Evolutionary conservation across 2,113 vertebrate genomes (phyloP), one percentile per base, ranked within the genome.

Genomic region (Lophotis ruficrista): DNA sequence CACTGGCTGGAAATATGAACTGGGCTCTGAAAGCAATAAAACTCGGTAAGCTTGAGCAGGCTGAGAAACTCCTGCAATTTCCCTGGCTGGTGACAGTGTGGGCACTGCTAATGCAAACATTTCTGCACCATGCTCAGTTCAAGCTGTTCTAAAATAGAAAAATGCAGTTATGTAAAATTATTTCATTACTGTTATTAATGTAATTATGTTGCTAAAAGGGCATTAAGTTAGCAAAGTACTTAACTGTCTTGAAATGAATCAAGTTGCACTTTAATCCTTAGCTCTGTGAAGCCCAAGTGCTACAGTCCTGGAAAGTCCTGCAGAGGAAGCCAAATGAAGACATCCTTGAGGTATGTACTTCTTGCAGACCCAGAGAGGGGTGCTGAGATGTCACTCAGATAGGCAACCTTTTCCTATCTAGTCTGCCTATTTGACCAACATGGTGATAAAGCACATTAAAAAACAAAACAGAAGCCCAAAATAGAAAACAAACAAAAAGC

Each of bases 41-140:
- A 61, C 45, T n/a, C 0, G 0, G n/a, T 10, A 53, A 12, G 31
- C 27, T 45, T 3, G 15, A 78, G 86, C n/a, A 35, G 43, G 48
- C 30, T 12, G 60, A 64, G 86, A 70, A 28, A 12, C 35, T 60
- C 62, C 38, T 5, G 14, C 5, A 3, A 4, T 60, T 56, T 56
- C 56, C 64, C 22, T 2, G 5, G 14, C 35, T 48, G 72, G 41
- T 51, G 78, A 71, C 28, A 47, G 47, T 18, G 35, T 31, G 43
- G 81, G 77, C 77, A 15, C 28, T 7, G 50, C 41, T 61, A 41
- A 15, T 6, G 10, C 25, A 14, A 87, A 64, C 7, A 1, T 68
- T 62, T 58, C 53, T 86, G 68, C 64, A 14, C 43, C 9, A 0
- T 28, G 43, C 27, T 60, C 87, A 4, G 0, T 62, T 66, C 66